A percentile compares a stretch with the other conserved stretches of the same genome.
Conservation (phyloP, 1,140 invertebrate genomes). For the Cheumatopsyche charites region DNA sequence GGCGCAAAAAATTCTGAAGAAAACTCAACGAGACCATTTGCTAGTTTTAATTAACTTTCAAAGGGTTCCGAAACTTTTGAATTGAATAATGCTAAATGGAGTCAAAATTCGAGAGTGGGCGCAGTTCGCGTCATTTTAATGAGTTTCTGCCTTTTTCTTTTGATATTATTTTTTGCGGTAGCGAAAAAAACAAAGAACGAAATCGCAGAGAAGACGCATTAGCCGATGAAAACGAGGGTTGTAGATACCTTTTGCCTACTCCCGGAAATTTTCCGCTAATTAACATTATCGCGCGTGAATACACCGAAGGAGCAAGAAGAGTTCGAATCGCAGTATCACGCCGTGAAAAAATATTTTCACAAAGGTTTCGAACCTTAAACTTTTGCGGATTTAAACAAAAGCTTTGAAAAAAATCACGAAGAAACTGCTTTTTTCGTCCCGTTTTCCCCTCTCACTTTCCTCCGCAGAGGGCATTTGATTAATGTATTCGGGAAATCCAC, state of each 20-base stretch:
- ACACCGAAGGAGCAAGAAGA: background rate
- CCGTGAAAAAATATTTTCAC: conserved; percentile 24
- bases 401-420: background rate
- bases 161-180: background rate
- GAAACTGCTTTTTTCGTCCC: conserved; percentile 20
- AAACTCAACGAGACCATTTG: too few relatives aligned
- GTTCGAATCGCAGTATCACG: background rate
- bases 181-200: background rate
- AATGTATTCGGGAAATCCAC: conserved; percentile 37
- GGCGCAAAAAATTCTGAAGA: background rate
- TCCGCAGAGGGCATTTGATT: conserved; percentile 28
- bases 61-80: conserved; percentile 4
- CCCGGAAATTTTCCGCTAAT: conserved; percentile 32
- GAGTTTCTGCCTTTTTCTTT: conserved; percentile 4
- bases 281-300: conserved; percentile 31
- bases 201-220: conserved; percentile 2
- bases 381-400: conserved; percentile 29
- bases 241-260: background rate
- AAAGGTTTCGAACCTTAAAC: conserved; percentile 20
- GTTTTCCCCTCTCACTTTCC: background rate
- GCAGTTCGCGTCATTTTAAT: conserved; percentile 3
- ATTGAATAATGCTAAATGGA: conserved; percentile 9
- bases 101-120: background rate
- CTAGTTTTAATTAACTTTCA: conserved; percentile 1
- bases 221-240: background rate